Evolutionary conservation across 1,140 invertebrate species (phyloP).

Genomic region (Aphis gossypii): DNA sequence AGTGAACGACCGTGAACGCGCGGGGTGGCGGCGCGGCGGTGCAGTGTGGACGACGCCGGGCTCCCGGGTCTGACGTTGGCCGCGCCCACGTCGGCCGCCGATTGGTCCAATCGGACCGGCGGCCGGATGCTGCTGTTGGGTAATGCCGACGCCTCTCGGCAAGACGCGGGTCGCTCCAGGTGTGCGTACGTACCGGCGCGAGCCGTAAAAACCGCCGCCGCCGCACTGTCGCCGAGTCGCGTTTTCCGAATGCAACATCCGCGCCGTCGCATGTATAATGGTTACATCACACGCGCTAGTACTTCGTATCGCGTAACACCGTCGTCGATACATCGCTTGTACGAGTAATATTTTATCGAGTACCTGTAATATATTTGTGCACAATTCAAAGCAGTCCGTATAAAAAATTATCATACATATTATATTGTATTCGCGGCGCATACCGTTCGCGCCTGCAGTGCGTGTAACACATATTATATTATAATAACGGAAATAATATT

Average conservation of each 20-base stretch:
- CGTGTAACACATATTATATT: not conserved
- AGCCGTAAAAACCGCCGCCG: not conserved
- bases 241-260: not conserved
- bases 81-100: not conserved
- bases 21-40: not conserved
- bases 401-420: no score
- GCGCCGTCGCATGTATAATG: not conserved
- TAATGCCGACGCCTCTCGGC: not conserved
- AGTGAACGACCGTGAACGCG: not conserved
- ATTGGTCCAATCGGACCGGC: conserved; percentile 41
- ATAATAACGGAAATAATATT: not conserved
- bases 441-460: not conserved
- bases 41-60: not conserved
- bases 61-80: not conserved
- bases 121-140: conserved; percentile 36
- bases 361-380: not conserved
- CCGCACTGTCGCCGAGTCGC: not conserved
- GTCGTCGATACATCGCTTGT: not conserved
- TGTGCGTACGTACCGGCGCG: not conserved
- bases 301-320: not conserved
- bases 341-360: not conserved
- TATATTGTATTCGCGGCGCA: not conserved
- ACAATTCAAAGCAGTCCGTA: not conserved
- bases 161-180: not conserved
- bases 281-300: not conserved